Conservation (phyloP, 2,888 invertebrate genomes). For the Drosophila meridiana region DNA sequence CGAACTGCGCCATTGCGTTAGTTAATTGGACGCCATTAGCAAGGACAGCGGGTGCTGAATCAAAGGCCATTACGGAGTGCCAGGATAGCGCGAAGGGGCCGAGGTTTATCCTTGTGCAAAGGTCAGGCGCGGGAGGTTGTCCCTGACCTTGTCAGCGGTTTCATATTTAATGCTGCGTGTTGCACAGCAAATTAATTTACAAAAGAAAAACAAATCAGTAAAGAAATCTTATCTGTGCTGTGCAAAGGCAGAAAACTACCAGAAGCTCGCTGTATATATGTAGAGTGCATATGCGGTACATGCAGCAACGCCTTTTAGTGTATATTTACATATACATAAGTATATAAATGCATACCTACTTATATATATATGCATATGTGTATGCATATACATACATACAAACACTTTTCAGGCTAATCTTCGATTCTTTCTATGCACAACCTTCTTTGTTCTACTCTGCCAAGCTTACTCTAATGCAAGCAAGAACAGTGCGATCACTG, state of each 20-base stretch:
- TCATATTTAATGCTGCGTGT: constrained; percentile 59
- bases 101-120: constrained; percentile 46
- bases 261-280: neutral
- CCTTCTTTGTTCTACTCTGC: neutral
- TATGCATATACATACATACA: neutral
- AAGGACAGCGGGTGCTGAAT: constrained; percentile 43
- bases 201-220: constrained; percentile 19
- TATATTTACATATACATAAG: neutral
- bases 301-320: neutral
- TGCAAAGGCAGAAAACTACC: neutral
- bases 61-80: constrained; percentile 34
- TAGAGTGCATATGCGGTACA: neutral
- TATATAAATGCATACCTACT: neutral
- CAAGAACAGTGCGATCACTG: neutral
- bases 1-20: constrained; percentile 26
- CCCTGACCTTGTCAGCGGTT: constrained; percentile 30
- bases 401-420: neutral
- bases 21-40: constrained; percentile 66
- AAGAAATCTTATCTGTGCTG: neutral
- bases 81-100: constrained; percentile 18
- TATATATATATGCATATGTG: too few species aligned
- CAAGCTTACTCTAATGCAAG: neutral
- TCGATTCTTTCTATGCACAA: neutral
- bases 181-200: constrained; percentile 40
- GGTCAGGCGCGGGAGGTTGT: constrained; percentile 34